Base-by-base conservation (phyloP, 2,113 vertebrate species). In the Phalacrocorax pelagicus region DNA sequence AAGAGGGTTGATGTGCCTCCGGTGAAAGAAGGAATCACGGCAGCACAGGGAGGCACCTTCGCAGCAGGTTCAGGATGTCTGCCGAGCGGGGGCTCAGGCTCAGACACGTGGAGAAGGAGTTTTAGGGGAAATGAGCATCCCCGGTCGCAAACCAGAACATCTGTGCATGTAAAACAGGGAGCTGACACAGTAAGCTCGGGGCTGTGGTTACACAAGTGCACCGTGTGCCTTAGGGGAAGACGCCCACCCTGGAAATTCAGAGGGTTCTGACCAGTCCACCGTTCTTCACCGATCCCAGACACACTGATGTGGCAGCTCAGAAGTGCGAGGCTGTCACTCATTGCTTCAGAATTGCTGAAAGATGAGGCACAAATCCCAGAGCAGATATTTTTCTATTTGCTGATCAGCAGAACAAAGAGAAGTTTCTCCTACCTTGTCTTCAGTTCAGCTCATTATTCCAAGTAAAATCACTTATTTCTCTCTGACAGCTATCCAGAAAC, bases 381-480 rank as follows among this genome's bases (percentile, higher is more conserved):
- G 24, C 79, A 73, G 88, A 69, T 54, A 29, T 95, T 91, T 87
- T 69, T 84, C 84, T 83, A 36, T 94, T 83, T 95, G 90, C 92
- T 86, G 67, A 65, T 90, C 90, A 90, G 88, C 78, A 94, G 96
- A 97, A 95, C 89, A 96, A 96, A 96, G 92, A 81, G 90, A 82
- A 90, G 72, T 92, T 87, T 77, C 95, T 94, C 86, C 90, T 81
- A 77, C 96, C 88, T 95, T 85, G 81, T 78, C 95, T 91, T 82
- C 81, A 40, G 57, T 30, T 90, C 55, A 55, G 88, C 93, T 96
- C 92, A 82, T 94, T 82, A 86, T 93, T 88, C 71, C 58, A 10
- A 77, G 85, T n/a, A 69, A 95, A 95, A 93, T 87, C 87, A 47
- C 90, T 93, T 91, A 22, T 62, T 74, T 69, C 90, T 89, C 66